phyloP scores from a whole-genome alignment of 2,888 invertebrate genomes.

The Tenthredo distinguenda region DNA sequence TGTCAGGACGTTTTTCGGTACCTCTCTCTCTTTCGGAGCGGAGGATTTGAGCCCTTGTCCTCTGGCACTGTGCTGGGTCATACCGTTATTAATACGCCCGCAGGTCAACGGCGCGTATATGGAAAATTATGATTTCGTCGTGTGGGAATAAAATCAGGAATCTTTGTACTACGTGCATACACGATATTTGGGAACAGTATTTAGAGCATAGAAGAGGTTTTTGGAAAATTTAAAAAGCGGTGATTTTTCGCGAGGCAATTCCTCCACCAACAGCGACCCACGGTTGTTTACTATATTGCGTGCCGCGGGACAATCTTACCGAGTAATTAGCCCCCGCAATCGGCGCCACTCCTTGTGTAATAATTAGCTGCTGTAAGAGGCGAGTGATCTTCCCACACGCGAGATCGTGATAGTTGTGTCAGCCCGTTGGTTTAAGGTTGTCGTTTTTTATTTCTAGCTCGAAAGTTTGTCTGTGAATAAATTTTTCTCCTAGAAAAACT shows the following conservation, averaged over 20 bases:
- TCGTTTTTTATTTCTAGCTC: background rate
- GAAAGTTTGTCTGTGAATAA: too few species aligned
- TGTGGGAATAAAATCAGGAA: background rate
- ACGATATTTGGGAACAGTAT: background rate
- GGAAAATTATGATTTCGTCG: background rate
- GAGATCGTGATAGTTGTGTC: slow-evolving; percentile 1
- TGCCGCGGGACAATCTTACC: slow-evolving; percentile 15
- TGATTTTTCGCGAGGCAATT: background rate
- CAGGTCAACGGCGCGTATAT: slow-evolving; percentile 20
- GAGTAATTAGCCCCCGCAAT: slow-evolving; percentile 24
- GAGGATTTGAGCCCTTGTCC: background rate
- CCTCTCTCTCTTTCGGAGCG: background rate
- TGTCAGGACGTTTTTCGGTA: background rate
- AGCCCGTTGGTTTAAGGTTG: background rate
- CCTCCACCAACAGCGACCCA: background rate
- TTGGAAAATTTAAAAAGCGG: background rate
- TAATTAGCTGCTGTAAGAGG: slow-evolving; percentile 34
- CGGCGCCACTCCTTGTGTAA: slow-evolving; percentile 6
- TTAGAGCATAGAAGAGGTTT: background rate
- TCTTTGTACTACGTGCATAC: background rate
- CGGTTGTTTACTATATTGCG: background rate
- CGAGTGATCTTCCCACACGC: slow-evolving; percentile 19
- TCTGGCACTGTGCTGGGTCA: background rate
- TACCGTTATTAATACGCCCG: slow-evolving; percentile 44
- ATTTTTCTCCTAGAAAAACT: background rate